Evolutionary conservation across 2,113 vertebrate species (phyloP).

Genomic region (Orientallactaga bullata): DNA sequence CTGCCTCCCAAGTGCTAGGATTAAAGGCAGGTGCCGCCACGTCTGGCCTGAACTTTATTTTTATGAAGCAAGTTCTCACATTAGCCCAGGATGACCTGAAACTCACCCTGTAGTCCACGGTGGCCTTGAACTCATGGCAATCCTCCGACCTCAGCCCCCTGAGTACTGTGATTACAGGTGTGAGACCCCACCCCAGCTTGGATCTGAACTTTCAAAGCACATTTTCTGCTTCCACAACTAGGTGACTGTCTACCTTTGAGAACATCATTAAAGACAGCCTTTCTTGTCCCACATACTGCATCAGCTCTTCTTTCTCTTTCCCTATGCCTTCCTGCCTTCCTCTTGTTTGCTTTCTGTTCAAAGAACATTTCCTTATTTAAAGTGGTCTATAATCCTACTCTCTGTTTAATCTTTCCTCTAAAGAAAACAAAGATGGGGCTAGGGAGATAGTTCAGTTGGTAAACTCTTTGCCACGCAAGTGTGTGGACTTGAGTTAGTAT

Average conservation of each 20-base stretch:
- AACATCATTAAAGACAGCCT: background rate
- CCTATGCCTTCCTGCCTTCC: background rate
- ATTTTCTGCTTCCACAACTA: constrained; percentile 77
- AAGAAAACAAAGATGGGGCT: background rate
- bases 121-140: no score
- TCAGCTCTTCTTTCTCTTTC: background rate
- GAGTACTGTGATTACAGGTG: no score
- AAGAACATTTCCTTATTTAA: constrained; percentile 29
- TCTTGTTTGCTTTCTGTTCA: background rate
- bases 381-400: background rate
- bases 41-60: background rate
- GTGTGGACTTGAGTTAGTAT: no score
- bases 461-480: no score
- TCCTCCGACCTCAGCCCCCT: no score
- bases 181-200: no score
- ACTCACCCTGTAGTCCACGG: no score
- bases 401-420: constrained; percentile 3
- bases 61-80: background rate
- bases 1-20: no score
- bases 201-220: background rate
- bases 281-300: accelerated
- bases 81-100: no score
- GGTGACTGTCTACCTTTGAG: constrained; percentile 79
- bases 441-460: background rate
- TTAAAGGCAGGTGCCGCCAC: no score